Evolutionary conservation across 2,888 invertebrate genomes (phyloP).

Genomic region (Pheosia gnoma): DNA sequence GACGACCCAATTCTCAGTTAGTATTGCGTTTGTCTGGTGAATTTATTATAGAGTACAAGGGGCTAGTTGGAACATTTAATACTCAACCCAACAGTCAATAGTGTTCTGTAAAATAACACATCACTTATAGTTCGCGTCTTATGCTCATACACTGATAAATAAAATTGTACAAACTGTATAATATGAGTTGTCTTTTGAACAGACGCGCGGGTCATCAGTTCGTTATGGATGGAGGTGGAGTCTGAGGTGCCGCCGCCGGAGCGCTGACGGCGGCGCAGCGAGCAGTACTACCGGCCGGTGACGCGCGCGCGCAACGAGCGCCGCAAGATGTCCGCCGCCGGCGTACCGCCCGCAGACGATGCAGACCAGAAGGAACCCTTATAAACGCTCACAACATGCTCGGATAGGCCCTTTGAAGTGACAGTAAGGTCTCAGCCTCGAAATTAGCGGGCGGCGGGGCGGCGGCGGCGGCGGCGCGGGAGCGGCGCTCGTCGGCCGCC

Average conservation of each 20-base stretch:
- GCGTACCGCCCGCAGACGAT: slow-evolving; percentile 72
- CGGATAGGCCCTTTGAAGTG: not conserved
- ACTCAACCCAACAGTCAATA: too few species aligned
- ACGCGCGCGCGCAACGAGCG: slow-evolving; percentile 73
- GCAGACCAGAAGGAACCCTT: slow-evolving; percentile 50
- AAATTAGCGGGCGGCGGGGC: too few species aligned
- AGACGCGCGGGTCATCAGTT: slow-evolving; percentile 72
- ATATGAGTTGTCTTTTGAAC: slow-evolving; percentile 7
- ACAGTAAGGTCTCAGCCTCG: too few species aligned
- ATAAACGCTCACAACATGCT: slow-evolving; percentile 34
- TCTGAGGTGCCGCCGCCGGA: slow-evolving; percentile 70
- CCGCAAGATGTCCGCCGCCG: slow-evolving; percentile 78
- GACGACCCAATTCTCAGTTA: too few species aligned
- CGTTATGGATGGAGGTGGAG: slow-evolving; percentile 78
- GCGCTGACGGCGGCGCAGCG: slow-evolving; percentile 81
- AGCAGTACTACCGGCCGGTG: slow-evolving; percentile 81
- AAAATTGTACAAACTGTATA: not conserved
- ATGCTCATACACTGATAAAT: too few species aligned
- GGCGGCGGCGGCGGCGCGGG: too few species aligned
- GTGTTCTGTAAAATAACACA: too few species aligned
- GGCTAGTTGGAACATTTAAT: too few species aligned
- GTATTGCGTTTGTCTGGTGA: too few species aligned
- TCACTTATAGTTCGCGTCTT: too few species aligned
- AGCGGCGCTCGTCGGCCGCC: too few species aligned
- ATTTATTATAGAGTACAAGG: too few species aligned